Base-by-base conservation (phyloP, 2,113 vertebrate genomes). In the Tachysurus fulvidraco region DNA sequence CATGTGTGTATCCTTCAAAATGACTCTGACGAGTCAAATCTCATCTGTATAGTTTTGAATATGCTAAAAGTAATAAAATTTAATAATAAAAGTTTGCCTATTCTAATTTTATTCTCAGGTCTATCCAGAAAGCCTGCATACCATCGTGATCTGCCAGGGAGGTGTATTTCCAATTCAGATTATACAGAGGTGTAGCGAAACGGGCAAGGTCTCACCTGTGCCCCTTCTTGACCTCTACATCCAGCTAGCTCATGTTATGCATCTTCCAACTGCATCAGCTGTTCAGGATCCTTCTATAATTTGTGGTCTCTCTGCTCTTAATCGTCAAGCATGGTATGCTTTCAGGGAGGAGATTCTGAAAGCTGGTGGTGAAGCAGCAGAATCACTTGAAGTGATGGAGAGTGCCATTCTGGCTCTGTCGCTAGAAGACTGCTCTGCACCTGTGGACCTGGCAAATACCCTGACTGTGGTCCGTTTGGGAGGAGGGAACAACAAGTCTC, bases 121-220 rank as follows among this genome's bases (percentile, higher is more conserved):
- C 41, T 95, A 95, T 86, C 94, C 93, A 50, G 92, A 94, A 25
- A 95, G 95, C 88, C 92, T 95, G 41, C 95, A 96, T 52, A 95
- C 94, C 77, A 91, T 94, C 21, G 85, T 95, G 54, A 92, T 91
- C 86, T 94, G 93, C 86, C 87, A 2, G 74, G 93, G 90, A 46
- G 95, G 94, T 64, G 90, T 94, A 30, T 95, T 95, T 79, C 93
- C 94, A 8, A 79, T 96, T 59, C 91, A 95, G 80, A 93, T 96
- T 73, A 85, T 96, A 77, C 86, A 81, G 82, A 89, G 88, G 36
- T 81, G 91, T 13, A 88, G 59, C 83, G 81, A 88, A 21, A 90
- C 87, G 41, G 93, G 88, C 13, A 88, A 91, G 25, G 11, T 88
- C 36, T 91, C 88, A 44, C 91, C 93, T 2, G 83, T 93, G 60